phyloP scores from a whole-genome alignment of 1,140 invertebrate species.

The Cyrtorhinus lividipennis region DNA sequence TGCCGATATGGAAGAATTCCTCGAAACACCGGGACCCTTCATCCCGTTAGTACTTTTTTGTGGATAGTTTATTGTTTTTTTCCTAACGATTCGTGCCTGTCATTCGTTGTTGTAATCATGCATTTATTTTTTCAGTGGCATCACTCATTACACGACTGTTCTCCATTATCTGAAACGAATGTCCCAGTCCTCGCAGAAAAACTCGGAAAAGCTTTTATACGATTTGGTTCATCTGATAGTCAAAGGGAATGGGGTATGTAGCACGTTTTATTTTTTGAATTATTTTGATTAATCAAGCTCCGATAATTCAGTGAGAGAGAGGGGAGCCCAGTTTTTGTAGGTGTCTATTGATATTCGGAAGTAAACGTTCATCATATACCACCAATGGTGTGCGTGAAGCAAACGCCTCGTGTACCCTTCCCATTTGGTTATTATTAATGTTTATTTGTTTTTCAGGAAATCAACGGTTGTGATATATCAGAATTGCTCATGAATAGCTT shows the following conservation, averaged over 20 bases:
- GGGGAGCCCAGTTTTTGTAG: too few species aligned
- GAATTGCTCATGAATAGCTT: constrained; percentile 73
- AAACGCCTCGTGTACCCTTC: constrained; percentile 4
- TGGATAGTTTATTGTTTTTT: not conserved
- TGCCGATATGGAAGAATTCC: constrained; percentile 46
- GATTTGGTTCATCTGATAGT: constrained; percentile 74
- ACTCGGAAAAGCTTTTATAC: constrained; percentile 73
- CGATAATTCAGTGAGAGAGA: not conserved
- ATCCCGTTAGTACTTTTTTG: constrained; percentile 39
- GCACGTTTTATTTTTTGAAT: constrained; percentile 9
- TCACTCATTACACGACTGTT: constrained; percentile 89
- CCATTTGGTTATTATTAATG: constrained; percentile 19
- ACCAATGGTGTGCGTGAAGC: too few species aligned
- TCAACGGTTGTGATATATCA: constrained; percentile 82
- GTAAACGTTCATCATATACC: too few species aligned
- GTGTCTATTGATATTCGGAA: too few species aligned
- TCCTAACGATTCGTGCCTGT: not conserved
- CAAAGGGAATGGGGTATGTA: constrained; percentile 77
- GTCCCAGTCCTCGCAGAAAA: constrained; percentile 33
- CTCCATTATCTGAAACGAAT: constrained; percentile 79
- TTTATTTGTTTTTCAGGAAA: constrained; percentile 43
- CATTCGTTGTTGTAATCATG: not conserved
- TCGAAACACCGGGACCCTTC: constrained; percentile 58
- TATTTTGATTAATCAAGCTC: constrained; percentile 12
- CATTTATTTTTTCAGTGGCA: constrained; percentile 40